phyloP scores from a whole-genome alignment of 2,888 invertebrate species.

The Chrysodeixis includens region DNA sequence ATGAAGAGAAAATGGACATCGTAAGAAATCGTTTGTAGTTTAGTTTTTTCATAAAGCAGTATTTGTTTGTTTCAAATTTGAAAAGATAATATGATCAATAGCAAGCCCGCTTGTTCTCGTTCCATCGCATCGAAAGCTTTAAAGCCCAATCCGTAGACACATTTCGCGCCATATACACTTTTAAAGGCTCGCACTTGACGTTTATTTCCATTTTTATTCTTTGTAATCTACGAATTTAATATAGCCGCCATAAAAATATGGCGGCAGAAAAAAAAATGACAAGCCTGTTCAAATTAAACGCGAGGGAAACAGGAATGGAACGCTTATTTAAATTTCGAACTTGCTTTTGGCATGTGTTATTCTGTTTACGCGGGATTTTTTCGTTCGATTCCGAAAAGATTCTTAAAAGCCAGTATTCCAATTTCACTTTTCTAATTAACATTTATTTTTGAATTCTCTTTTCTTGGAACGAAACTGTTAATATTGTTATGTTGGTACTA shows the following conservation, averaged over 20 bases:
- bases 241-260: slow-evolving; percentile 79
- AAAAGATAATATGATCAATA: neutral
- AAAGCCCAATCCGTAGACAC: slow-evolving; percentile 47
- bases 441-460: neutral
- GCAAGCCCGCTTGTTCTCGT: neutral
- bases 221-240: slow-evolving; percentile 83
- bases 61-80: too few species aligned
- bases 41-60: too few species aligned
- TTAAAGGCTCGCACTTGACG: slow-evolving; percentile 79
- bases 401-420: neutral
- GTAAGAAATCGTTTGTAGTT: too few species aligned
- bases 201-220: slow-evolving; percentile 83
- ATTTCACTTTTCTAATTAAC: neutral
- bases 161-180: slow-evolving; percentile 74
- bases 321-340: slow-evolving; percentile 76
- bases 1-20: too few species aligned
- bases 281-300: slow-evolving; percentile 74
- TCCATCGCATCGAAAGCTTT: slow-evolving; percentile 27
- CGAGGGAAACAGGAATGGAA: slow-evolving; percentile 64
- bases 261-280: slow-evolving; percentile 72
- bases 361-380: slow-evolving; percentile 6
- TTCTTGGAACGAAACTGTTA: neutral
- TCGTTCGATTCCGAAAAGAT: slow-evolving; percentile 12
- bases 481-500: slow-evolving; percentile 11
- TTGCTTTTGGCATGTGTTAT: slow-evolving; percentile 53